These are phyloP conservation scores for Agriotes lineatus DNA, from an alignment of 2,888 invertebrate genomes.

Conservation along the genomic window DNA sequence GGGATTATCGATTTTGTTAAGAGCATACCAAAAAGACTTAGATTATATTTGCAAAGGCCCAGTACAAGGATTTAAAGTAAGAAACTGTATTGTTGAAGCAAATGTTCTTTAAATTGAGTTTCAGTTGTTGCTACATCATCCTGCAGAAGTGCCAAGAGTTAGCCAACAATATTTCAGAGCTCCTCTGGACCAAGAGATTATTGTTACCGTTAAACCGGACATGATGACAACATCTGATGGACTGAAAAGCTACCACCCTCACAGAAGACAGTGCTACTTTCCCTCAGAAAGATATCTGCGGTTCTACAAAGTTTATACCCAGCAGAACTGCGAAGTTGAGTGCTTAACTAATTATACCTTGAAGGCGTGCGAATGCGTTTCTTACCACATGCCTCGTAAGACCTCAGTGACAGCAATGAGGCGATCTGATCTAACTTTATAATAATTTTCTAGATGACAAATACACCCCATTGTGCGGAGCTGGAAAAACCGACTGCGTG, in stretches of 20 bases:
- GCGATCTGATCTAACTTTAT: too few relatives aligned
- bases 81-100: too few relatives aligned
- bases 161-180: conserved; percentile 79
- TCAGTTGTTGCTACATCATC: conserved; percentile 76
- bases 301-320: conserved; percentile 78
- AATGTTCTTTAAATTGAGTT: too few relatives aligned
- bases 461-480: conserved; percentile 70
- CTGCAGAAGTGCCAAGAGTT: conserved; percentile 76
- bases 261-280: conserved; percentile 78
- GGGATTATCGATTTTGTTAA: conserved; percentile 75
- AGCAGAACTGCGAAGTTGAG: conserved; percentile 81
- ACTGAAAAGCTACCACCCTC: conserved; percentile 73
- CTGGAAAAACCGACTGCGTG: conserved; percentile 70
- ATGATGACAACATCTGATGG: conserved; percentile 81
- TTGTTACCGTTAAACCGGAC: conserved; percentile 79
- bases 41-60: conserved; percentile 80
- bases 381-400: conserved; percentile 78
- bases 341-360: conserved; percentile 78
- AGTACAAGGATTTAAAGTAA: conserved; percentile 79
- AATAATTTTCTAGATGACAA: conserved; percentile 66
- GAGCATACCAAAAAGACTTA: conserved; percentile 72
- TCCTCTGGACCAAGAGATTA: conserved; percentile 77
- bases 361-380: conserved; percentile 75
- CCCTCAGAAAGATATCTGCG: conserved; percentile 74
- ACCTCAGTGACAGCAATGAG: too few relatives aligned